phyloP scores from a whole-genome alignment of 2,888 invertebrate species.

The Bimastos eiseni region DNA sequence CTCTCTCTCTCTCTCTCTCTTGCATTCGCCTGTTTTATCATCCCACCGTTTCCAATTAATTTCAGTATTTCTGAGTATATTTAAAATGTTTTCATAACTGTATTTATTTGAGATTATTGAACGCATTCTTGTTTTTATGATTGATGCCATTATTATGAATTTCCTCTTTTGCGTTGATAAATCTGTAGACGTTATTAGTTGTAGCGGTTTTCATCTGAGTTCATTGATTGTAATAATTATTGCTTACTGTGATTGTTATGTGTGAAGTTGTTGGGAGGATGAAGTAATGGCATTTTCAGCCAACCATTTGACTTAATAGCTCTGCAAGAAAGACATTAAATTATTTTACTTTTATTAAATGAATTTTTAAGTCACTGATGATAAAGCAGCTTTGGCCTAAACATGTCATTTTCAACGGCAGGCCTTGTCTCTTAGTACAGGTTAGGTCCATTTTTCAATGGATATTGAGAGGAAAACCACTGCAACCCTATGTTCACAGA shows the following conservation, averaged over 20 bases:
- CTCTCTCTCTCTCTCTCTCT: neutral
- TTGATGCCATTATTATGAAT: neutral
- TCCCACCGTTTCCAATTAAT: slow-evolving; percentile 4
- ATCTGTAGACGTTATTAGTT: neutral
- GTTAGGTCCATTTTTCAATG: too few relatives aligned
- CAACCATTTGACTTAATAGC: neutral
- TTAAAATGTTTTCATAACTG: neutral
- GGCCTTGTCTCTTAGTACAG: too few relatives aligned
- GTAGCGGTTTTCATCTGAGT: neutral
- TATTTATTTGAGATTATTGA: neutral
- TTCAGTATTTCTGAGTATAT: neutral
- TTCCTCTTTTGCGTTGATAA: neutral
- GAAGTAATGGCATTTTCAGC: neutral
- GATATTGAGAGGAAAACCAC: too few relatives aligned
- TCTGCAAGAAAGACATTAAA: neutral
- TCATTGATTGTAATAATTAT: neutral
- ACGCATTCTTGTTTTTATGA: neutral
- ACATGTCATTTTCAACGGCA: neutral
- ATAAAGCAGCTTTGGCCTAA: neutral
- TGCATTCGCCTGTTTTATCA: neutral
- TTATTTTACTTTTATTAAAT: neutral
- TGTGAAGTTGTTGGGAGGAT: neutral
- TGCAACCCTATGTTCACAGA: too few relatives aligned
- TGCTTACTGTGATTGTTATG: neutral
- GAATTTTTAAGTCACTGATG: neutral